A percentile compares a stretch with the other conserved stretches of the same genome.
These are phyloP conservation scores for Limnephilus lunatus DNA, from an alignment of 2,888 invertebrate genomes.

Conservation along the genomic window DNA sequence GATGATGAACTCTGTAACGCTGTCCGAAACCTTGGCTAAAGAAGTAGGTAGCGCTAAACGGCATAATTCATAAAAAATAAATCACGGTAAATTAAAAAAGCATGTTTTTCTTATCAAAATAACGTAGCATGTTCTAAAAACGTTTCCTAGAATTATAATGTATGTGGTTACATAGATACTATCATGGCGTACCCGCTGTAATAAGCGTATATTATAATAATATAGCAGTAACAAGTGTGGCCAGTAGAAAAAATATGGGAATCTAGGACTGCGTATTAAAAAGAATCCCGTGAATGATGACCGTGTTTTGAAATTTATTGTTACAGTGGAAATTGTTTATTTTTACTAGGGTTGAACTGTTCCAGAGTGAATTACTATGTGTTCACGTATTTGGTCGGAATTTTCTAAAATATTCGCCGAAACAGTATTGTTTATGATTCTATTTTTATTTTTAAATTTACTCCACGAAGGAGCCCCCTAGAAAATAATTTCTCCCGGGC, in stretches of 20 bases:
- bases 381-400: background rate
- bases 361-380: background rate
- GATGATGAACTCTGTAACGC: too few species aligned
- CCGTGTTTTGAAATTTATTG: background rate
- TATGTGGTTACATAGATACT: too few species aligned
- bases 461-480: too few species aligned
- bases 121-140: too few species aligned
- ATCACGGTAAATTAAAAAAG: too few species aligned
- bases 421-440: background rate
- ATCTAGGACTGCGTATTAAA: constrained; percentile 36
- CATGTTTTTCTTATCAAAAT: too few species aligned
- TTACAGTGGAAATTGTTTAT: background rate
- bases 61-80: too few species aligned
- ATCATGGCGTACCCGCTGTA: background rate
- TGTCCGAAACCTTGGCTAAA: too few species aligned
- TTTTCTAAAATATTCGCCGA: background rate
- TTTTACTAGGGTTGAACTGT: background rate
- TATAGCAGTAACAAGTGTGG: background rate
- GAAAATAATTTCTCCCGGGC: too few species aligned
- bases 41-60: too few species aligned
- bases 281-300: constrained; percentile 30
- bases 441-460: too few species aligned
- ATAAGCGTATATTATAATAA: background rate
- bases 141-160: too few species aligned
- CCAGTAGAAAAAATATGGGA: background rate